A percentile compares a stretch with the other conserved stretches of the same genome.
phyloP scores from a whole-genome alignment of 1,140 invertebrate genomes.

The Drosophila subpulchrella region DNA sequence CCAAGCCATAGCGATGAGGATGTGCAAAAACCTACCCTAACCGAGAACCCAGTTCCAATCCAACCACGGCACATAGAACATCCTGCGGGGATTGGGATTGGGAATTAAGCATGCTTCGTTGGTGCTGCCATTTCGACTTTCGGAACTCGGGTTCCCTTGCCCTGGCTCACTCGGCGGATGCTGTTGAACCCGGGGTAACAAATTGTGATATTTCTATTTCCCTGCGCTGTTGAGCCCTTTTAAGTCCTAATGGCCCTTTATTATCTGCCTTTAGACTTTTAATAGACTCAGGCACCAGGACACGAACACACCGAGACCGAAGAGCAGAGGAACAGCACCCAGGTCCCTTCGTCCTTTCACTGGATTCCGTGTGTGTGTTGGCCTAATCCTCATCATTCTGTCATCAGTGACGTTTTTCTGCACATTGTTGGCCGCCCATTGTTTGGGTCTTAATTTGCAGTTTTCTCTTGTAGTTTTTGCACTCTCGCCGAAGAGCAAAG shows the following conservation, averaged over 20 bases:
- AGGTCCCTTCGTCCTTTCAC: slow-evolving; percentile 17
- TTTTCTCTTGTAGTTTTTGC: slow-evolving; percentile 57
- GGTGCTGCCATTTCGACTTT: slow-evolving; percentile 81
- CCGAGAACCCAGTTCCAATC: slow-evolving; percentile 31
- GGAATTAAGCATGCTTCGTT: slow-evolving; percentile 83
- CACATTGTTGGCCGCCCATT: slow-evolving; percentile 75
- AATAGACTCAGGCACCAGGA: slow-evolving; percentile 80
- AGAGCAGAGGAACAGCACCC: slow-evolving; percentile 5
- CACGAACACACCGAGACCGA: slow-evolving; percentile 10
- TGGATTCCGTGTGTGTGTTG: slow-evolving; percentile 51
- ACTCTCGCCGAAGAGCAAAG: slow-evolving; percentile 51
- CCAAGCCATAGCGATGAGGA: slow-evolving; percentile 11
- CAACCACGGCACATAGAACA: slow-evolving; percentile 32
- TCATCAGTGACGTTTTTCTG: slow-evolving; percentile 84
- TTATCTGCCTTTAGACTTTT: slow-evolving; percentile 84
- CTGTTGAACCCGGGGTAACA: slow-evolving; percentile 62
- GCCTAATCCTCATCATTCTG: slow-evolving; percentile 84
- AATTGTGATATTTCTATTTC: slow-evolving; percentile 56
- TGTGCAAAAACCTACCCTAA: slow-evolving; percentile 79
- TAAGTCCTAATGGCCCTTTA: slow-evolving; percentile 84
- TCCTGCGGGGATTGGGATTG: slow-evolving; percentile 68
- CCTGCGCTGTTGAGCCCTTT: slow-evolving; percentile 79
- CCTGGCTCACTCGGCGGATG: slow-evolving; percentile 38
- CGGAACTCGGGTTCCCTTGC: slow-evolving; percentile 43
- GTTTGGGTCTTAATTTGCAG: slow-evolving; percentile 76